Conservation (phyloP, 1,140 invertebrate genomes). For the Lordiphosa stackelbergi region DNA sequence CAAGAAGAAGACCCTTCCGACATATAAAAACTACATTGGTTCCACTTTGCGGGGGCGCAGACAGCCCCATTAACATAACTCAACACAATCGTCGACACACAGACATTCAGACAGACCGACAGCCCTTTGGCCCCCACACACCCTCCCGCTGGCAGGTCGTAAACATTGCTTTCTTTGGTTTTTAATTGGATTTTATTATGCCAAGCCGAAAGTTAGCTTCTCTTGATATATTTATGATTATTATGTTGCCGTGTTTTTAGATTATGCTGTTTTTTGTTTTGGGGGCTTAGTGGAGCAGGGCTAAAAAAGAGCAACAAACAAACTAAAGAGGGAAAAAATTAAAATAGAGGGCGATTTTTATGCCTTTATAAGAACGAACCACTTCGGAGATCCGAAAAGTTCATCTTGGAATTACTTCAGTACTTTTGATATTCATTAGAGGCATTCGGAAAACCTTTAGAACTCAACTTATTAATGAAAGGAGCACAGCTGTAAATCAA, state of each 20-base stretch:
- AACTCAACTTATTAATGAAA: too few species aligned
- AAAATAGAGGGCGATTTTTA: background rate
- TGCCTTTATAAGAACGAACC: too few species aligned
- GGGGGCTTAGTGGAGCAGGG: conserved; percentile 33
- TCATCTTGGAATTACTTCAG: too few species aligned
- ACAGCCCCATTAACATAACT: conserved; percentile 65
- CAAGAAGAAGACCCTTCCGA: conserved; percentile 25
- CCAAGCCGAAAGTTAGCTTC: conserved; percentile 62
- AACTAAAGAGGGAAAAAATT: background rate
- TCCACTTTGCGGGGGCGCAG: conserved; percentile 61
- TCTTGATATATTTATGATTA: conserved; percentile 72
- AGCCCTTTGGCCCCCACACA: conserved; percentile 42
- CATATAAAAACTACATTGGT: conserved; percentile 20
- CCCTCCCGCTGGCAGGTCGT: conserved; percentile 52
- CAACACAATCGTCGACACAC: conserved; percentile 39
- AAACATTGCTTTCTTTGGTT: conserved; percentile 73
- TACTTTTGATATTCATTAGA: too few species aligned
- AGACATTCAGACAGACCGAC: conserved; percentile 17
- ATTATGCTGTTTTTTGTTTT: conserved; percentile 20
- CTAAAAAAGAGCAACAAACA: conserved; percentile 14
- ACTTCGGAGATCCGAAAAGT: too few species aligned
- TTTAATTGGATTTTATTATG: conserved; percentile 75
- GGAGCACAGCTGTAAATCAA: too few species aligned
- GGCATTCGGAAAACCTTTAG: too few species aligned
- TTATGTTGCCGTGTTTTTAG: conserved; percentile 62